A percentile compares a stretch with the other conserved stretches of the same genome.
Evolutionary conservation across 2,113 vertebrate species (phyloP).

Genomic region (Thalassarche chlororhynchos): DNA sequence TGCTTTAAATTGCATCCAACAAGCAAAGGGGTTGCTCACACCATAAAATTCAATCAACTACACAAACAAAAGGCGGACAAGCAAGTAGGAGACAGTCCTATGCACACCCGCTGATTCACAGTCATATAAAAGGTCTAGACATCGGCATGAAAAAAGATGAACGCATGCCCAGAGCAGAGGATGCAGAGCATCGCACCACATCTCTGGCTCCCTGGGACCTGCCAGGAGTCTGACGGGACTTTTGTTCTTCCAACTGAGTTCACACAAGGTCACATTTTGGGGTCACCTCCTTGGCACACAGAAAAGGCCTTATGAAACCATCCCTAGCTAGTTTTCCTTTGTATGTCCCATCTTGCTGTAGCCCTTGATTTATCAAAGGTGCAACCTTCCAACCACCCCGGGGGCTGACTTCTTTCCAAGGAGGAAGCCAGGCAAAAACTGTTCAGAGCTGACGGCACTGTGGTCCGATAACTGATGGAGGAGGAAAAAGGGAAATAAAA

Average conservation of each 20-base stretch:
- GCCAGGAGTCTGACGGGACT: background rate
- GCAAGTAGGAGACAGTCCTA: background rate
- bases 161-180: background rate
- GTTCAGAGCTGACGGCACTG: rapidly evolving
- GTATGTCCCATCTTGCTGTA: background rate
- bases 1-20: background rate
- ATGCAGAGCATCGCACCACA: background rate
- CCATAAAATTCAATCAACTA: background rate
- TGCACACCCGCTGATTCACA: background rate
- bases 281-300: background rate
- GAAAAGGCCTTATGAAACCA: background rate
- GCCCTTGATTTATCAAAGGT: background rate
- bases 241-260: background rate
- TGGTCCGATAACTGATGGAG: background rate
- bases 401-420: background rate
- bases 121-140: background rate
- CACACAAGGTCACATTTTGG: no score
- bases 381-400: background rate
- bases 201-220: background rate
- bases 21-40: background rate
- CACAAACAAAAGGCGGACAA: background rate
- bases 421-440: background rate
- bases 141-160: background rate
- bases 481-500: background rate
- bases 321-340: background rate